phyloP scores from a whole-genome alignment of 2,797 vertebrate genomes.

The Rhynchonycteris naso region DNA sequence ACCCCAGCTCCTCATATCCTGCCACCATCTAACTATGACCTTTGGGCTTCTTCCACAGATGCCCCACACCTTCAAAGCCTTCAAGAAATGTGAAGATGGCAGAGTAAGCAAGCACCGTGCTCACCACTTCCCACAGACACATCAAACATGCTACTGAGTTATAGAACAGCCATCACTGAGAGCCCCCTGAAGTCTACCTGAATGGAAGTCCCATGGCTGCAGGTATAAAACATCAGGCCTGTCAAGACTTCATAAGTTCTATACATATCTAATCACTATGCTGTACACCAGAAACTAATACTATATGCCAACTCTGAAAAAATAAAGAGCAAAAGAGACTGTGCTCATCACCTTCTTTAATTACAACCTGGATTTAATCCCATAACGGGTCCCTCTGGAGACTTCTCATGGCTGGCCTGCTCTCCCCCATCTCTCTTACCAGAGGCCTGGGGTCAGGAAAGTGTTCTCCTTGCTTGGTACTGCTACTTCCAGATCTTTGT shows the following conservation, averaged over 20 bases:
- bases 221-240: not conserved
- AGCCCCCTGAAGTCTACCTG: not conserved
- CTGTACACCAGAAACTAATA: not conserved
- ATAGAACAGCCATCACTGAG: not conserved
- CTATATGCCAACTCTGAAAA: not conserved
- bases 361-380: not conserved
- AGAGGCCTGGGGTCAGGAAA: not conserved
- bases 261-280: not conserved
- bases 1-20: not conserved
- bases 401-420: not conserved
- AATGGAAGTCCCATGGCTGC: too few species aligned
- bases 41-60: not conserved
- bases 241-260: not conserved
- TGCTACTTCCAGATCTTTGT: not conserved
- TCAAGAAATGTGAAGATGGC: not conserved
- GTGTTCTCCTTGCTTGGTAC: not conserved
- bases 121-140: not conserved
- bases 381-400: too few species aligned
- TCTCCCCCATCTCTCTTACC: fast-evolving
- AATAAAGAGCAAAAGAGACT: not conserved
- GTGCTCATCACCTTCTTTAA: not conserved
- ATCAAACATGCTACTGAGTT: not conserved
- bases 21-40: not conserved
- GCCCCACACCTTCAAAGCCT: not conserved
- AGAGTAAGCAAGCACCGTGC: not conserved